Evolutionary conservation across 2,888 invertebrate genomes (phyloP).

Genomic region (Rhagonycha fulva): DNA sequence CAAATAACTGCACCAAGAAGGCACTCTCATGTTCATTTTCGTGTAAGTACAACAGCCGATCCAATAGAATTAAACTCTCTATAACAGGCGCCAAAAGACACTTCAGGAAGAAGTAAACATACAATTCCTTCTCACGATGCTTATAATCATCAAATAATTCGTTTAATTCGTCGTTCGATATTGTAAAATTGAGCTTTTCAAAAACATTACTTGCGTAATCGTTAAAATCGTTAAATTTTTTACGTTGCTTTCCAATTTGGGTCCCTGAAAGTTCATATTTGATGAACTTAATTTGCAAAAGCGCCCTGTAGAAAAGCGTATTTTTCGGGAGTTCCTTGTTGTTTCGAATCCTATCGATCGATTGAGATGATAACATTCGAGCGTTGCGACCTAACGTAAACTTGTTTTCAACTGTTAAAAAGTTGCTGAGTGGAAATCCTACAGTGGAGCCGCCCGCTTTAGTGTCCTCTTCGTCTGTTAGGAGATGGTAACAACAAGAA

Average conservation of each 20-base stretch:
- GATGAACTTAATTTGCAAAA: slow-evolving; percentile 69
- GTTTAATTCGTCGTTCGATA: slow-evolving; percentile 55
- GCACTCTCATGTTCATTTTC: slow-evolving; percentile 65
- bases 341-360: slow-evolving; percentile 69
- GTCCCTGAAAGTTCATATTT: slow-evolving; percentile 55
- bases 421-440: slow-evolving; percentile 73
- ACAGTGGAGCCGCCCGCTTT: not conserved
- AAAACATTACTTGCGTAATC: slow-evolving; percentile 74
- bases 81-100: slow-evolving; percentile 78
- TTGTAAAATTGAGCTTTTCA: slow-evolving; percentile 60
- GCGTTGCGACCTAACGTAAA: slow-evolving; percentile 72
- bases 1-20: slow-evolving; percentile 77
- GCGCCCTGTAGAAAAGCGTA: slow-evolving; percentile 75
- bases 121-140: slow-evolving; percentile 62
- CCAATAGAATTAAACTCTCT: slow-evolving; percentile 81
- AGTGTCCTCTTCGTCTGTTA: slow-evolving; percentile 64
- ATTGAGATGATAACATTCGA: slow-evolving; percentile 85
- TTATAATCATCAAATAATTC: slow-evolving; percentile 51
- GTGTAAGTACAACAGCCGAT: slow-evolving; percentile 76
- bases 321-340: slow-evolving; percentile 63
- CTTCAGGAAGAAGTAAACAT: slow-evolving; percentile 78
- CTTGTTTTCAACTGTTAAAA: slow-evolving; percentile 57
- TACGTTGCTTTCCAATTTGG: slow-evolving; percentile 59
- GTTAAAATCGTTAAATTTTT: slow-evolving; percentile 63
- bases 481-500: slow-evolving; percentile 88